phyloP scores from a whole-genome alignment of 2,888 invertebrate species.

The Scrobipalpa costella region DNA sequence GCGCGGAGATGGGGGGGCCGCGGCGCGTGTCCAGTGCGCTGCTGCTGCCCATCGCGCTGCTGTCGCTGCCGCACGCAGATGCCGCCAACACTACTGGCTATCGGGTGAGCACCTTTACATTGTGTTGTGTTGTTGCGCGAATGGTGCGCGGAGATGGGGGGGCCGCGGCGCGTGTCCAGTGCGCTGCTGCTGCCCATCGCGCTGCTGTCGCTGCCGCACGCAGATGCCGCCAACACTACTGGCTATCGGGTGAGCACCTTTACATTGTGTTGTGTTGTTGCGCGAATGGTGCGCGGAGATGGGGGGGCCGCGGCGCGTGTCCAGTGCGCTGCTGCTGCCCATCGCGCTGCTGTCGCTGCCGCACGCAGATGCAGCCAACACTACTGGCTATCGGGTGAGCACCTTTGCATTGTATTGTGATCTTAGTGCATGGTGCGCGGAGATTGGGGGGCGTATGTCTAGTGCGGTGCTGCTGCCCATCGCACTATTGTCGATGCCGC shows the following conservation, averaged over 20 bases:
- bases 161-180: conserved; percentile 67
- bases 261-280: too few species aligned
- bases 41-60: conserved; percentile 74
- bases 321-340: conserved; percentile 76
- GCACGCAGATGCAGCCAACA: conserved; percentile 61
- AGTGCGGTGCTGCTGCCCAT: conserved; percentile 77
- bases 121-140: too few species aligned
- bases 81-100: conserved; percentile 67
- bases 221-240: conserved; percentile 64
- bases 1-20: conserved; percentile 73
- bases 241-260: conserved; percentile 56
- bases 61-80: conserved; percentile 64
- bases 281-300: conserved; percentile 75
- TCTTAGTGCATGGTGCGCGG: too few species aligned
- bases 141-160: conserved; percentile 75
- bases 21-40: conserved; percentile 68
- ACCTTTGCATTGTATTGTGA: too few species aligned
- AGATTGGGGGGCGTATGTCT: conserved; percentile 66
- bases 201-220: conserved; percentile 66
- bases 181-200: conserved; percentile 77
- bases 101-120: conserved; percentile 48
- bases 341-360: conserved; percentile 71
- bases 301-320: conserved; percentile 70
- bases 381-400: conserved; percentile 64
- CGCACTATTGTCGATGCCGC: conserved; percentile 68